These are phyloP conservation scores for Antheraea mylitta DNA, from an alignment of 1,140 invertebrate genomes.

Conservation along the genomic window DNA sequence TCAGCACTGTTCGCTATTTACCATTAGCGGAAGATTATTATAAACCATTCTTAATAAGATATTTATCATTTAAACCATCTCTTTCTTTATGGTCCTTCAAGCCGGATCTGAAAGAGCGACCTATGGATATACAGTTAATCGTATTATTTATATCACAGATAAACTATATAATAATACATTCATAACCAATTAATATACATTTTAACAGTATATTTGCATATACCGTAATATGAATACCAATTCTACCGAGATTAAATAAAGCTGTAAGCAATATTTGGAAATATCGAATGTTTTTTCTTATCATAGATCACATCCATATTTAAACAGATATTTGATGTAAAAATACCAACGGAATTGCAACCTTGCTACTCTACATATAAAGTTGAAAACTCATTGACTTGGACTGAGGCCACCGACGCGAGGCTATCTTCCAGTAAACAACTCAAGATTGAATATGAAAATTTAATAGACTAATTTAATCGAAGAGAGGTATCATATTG, in stretches of 20 bases:
- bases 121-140: too few species aligned
- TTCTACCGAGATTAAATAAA: constrained; percentile 10
- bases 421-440: constrained; percentile 74
- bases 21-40: too few species aligned
- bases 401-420: constrained; percentile 23
- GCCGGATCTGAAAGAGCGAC: too few species aligned
- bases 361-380: constrained; percentile 22
- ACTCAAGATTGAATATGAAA: constrained; percentile 84
- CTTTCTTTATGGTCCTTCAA: too few species aligned
- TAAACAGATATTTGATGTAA: constrained; percentile 17
- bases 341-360: constrained; percentile 5
- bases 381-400: constrained; percentile 23
- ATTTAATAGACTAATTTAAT: constrained; percentile 83
- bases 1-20: too few species aligned
- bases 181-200: neutral
- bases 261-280: constrained; percentile 31
- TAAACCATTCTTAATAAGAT: too few species aligned
- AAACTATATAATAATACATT: neutral
- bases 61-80: too few species aligned
- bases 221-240: neutral
- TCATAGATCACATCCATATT: constrained; percentile 48
- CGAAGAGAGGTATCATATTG: constrained; percentile 23
- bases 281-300: constrained; percentile 33
- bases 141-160: too few species aligned
- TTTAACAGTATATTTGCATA: neutral